These are phyloP conservation scores for Clytia hemisphaerica DNA, from an alignment of 30 jellyfish, hydroid and myxozoan species.

Conservation along the genomic window DNA sequence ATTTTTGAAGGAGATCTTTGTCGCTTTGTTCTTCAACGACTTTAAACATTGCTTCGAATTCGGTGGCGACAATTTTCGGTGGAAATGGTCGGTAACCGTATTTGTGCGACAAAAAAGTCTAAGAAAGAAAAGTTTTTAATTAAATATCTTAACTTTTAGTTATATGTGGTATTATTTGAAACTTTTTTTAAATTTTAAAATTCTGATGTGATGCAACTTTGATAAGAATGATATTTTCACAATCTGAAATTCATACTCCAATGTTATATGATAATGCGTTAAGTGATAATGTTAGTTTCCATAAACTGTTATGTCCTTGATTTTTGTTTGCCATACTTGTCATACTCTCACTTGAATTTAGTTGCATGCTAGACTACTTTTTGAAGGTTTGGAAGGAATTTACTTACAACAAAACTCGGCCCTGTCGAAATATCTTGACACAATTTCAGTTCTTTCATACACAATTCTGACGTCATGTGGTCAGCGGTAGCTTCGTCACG, in stretches of 20 bases:
- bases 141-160: too few relatives aligned
- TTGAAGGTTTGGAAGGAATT: background rate
- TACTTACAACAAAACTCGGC: constrained; percentile 84
- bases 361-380: background rate
- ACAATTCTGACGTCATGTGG: constrained; percentile 84
- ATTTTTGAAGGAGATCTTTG: constrained; percentile 34
- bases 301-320: too few relatives aligned
- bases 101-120: constrained; percentile 68
- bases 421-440: constrained; percentile 85
- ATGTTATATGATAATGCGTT: too few relatives aligned
- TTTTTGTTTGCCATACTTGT: too few relatives aligned
- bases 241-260: too few relatives aligned
- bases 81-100: constrained; percentile 92
- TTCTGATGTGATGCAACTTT: too few relatives aligned
- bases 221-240: too few relatives aligned
- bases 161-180: too few relatives aligned
- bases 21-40: constrained; percentile 29
- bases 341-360: background rate
- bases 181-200: too few relatives aligned
- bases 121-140: background rate
- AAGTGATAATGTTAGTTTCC: too few relatives aligned
- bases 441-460: constrained; percentile 72
- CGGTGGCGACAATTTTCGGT: constrained; percentile 55
- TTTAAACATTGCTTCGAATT: constrained; percentile 52
- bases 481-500: constrained; percentile 95